Evolutionary conservation across 2,797 vertebrate genomes (phyloP).

Genomic region (Otus scops): DNA sequence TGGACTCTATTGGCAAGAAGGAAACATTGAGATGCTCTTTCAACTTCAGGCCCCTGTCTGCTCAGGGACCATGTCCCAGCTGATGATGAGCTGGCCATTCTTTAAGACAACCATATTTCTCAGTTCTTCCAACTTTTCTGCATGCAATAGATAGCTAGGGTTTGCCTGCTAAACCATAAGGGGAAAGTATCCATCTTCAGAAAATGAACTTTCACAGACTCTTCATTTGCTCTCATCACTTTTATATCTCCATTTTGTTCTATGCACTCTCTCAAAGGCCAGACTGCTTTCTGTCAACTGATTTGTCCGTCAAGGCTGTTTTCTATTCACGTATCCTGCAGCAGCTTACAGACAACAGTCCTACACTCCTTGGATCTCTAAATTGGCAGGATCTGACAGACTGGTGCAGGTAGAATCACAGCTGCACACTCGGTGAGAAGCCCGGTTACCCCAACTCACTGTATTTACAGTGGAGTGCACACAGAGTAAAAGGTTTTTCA

Average conservation of each 20-base stretch:
- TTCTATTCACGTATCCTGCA: background rate
- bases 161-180: background rate
- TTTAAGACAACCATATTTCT: background rate
- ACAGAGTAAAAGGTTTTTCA: background rate
- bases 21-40: background rate
- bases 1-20: background rate
- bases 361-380: background rate
- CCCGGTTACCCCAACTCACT: rapidly evolving
- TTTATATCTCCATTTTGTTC: background rate
- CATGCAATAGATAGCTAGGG: background rate
- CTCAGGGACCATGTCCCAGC: background rate
- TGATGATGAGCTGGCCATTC: background rate
- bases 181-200: background rate
- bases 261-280: background rate
- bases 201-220: background rate
- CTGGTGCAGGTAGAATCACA: background rate
- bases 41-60: background rate
- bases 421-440: rapidly evolving
- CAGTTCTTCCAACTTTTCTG: background rate
- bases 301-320: background rate
- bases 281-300: background rate
- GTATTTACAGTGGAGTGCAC: background rate
- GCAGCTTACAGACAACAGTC: background rate
- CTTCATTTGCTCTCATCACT: background rate
- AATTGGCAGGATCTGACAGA: no score